These are phyloP conservation scores for Andrena chrysosceles DNA, from an alignment of 2,888 invertebrate genomes.

Conservation along the genomic window DNA sequence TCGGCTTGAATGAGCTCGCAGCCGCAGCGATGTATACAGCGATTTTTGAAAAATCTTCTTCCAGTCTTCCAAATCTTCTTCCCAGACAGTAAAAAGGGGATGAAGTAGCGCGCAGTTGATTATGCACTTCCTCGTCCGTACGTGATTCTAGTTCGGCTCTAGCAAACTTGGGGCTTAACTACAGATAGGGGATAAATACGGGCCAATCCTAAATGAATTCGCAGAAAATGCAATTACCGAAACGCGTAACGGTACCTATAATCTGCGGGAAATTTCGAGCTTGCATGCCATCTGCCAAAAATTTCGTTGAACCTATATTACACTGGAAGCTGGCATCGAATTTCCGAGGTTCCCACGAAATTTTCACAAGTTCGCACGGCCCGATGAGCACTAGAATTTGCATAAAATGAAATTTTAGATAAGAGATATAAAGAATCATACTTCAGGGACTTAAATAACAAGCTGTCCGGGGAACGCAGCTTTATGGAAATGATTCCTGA, in stretches of 20 bases:
- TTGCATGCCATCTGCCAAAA: too few relatives aligned
- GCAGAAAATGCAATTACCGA: too few relatives aligned
- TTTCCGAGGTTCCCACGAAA: neutral
- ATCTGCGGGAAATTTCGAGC: too few relatives aligned
- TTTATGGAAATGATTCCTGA: neutral
- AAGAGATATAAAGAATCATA: neutral
- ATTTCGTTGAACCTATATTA: too few relatives aligned
- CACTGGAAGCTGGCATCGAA: neutral
- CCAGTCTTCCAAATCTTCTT: too few relatives aligned
- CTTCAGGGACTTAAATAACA: neutral
- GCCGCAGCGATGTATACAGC: neutral
- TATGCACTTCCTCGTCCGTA: neutral
- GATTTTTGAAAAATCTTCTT: slow-evolving; percentile 9
- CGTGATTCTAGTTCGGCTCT: too few relatives aligned
- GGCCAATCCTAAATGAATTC: too few relatives aligned
- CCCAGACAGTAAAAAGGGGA: neutral
- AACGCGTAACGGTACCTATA: too few relatives aligned
- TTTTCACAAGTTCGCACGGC: neutral
- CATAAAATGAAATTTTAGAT: slow-evolving; percentile 1
- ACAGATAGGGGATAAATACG: too few relatives aligned
- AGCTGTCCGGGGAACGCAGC: neutral
- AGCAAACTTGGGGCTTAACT: too few relatives aligned
- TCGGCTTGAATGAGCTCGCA: neutral
- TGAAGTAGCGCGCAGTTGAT: neutral
- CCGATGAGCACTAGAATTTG: neutral